A percentile compares a stretch with the other conserved stretches of the same genome.
phyloP scores from a whole-genome alignment of 2,888 invertebrate genomes.

The Zootermopsis nevadensis region DNA sequence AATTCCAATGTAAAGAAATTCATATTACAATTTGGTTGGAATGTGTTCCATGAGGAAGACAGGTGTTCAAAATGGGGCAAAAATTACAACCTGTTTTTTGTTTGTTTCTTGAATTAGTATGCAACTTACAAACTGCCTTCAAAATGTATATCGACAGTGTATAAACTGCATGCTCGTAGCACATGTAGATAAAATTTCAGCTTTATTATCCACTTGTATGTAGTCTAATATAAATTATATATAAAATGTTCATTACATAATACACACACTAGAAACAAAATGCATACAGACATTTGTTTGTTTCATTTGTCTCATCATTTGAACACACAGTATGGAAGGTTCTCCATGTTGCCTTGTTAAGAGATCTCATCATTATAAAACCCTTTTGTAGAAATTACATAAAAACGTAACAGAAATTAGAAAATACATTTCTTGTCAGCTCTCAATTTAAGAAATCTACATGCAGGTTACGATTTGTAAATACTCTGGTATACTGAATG shows the following conservation, averaged over 20 bases:
- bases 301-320: background rate
- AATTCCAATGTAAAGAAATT: background rate
- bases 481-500: too few relatives aligned
- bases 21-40: background rate
- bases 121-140: background rate
- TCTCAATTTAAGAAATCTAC: too few relatives aligned
- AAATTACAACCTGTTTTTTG: background rate
- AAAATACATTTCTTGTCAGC: too few relatives aligned
- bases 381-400: too few relatives aligned
- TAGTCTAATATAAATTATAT: conserved; percentile 11
- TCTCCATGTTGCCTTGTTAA: background rate
- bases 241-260: conserved; percentile 5
- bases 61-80: background rate
- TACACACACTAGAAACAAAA: background rate
- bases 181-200: background rate
- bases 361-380: background rate
- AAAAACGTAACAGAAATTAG: too few relatives aligned
- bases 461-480: too few relatives aligned
- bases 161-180: background rate
- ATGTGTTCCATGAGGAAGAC: background rate
- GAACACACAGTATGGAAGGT: background rate
- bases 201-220: background rate
- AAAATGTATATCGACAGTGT: background rate
- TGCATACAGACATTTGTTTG: background rate
- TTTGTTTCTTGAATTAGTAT: background rate